Base-by-base conservation (phyloP, 2,113 vertebrate species). In the Cranoglanis bouderius region DNA sequence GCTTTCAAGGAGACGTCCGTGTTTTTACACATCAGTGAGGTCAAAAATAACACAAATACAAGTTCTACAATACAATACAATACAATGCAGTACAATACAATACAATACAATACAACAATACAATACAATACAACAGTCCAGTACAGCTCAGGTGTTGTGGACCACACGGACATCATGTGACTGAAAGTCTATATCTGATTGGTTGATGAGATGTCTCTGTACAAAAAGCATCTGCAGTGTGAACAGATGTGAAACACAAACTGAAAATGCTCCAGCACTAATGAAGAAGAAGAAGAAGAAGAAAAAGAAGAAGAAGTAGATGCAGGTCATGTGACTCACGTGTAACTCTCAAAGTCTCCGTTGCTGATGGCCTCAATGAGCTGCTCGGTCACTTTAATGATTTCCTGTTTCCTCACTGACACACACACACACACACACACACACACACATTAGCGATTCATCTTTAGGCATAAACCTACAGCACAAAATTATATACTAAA, bases 341-440 rank as follows among this genome's bases (percentile, higher is more conserved):
- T 97, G 96, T 98, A 98, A 89, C 95, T 97, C 92, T 98, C 97
- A 89, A 98, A 98, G 93, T 98, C 97, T n/a, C 97, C 97, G 8
- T 98, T 97, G 95, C 97, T 98, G 95, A 98, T 97, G 91, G 97
- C 97, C 96, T 98, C 97, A 1, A 98, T 98, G 92, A 98, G 96
- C 91, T 98, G 97, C 89, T 98, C 97, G n/a, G 97, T 98, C 91
- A 97, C 97, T 94, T 98, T 98, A 90, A 98, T 98, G 92, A 98
- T 98, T 92, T 98, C 97, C 93, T 98, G 97, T 92, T 97, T 98
- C 91, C 97, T 96, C 93, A 97, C 97, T 98, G 80, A 92, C n/a
- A 90, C 72, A 89, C 13, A 67, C 61, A 40, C 3, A 59, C 70
- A 70, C 26, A 84, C 72, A 78, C 35, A 82, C 14, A 7, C 75